These are phyloP conservation scores for Gambusia affinis DNA, from an alignment of 2,113 vertebrate species.

Conservation along the genomic window DNA sequence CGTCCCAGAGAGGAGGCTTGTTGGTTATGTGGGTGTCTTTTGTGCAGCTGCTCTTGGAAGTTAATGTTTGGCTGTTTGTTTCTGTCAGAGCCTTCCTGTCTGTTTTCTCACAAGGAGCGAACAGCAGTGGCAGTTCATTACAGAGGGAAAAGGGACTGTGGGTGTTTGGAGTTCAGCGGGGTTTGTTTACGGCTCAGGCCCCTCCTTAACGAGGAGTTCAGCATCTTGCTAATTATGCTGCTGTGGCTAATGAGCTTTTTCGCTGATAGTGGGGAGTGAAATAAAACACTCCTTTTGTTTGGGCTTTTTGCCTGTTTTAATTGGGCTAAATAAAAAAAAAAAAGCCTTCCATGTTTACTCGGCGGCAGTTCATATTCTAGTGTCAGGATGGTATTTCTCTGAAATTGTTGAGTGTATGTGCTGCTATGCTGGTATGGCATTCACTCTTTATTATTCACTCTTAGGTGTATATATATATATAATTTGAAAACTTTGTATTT, in stretches of 20 bases:
- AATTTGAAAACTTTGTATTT: too few relatives aligned
- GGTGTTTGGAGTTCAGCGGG: conserved; percentile 72
- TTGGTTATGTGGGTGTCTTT: conserved; percentile 35
- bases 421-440: background rate
- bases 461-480: too few relatives aligned
- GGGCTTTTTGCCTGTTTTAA: conserved; percentile 74
- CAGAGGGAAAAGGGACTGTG: conserved; percentile 61
- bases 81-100: conserved; percentile 56
- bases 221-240: conserved; percentile 85
- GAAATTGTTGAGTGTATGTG: conserved; percentile 37
- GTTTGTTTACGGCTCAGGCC: conserved; percentile 82
- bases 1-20: conserved; percentile 45
- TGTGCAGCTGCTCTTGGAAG: conserved; percentile 34
- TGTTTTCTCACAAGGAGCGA: conserved; percentile 64
- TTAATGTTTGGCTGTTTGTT: conserved; percentile 37
- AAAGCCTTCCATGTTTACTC: conserved; percentile 53
- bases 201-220: conserved; percentile 80
- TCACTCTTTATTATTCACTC: too few relatives aligned
- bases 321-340: conserved; percentile 78
- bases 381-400: conserved; percentile 40
- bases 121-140: conserved; percentile 78
- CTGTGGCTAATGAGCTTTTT: conserved; percentile 82
- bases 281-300: conserved; percentile 79
- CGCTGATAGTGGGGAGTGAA: conserved; percentile 73
- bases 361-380: conserved; percentile 41